Base-by-base conservation (phyloP, 2,888 invertebrate genomes). In the Spodoptera picta region DNA sequence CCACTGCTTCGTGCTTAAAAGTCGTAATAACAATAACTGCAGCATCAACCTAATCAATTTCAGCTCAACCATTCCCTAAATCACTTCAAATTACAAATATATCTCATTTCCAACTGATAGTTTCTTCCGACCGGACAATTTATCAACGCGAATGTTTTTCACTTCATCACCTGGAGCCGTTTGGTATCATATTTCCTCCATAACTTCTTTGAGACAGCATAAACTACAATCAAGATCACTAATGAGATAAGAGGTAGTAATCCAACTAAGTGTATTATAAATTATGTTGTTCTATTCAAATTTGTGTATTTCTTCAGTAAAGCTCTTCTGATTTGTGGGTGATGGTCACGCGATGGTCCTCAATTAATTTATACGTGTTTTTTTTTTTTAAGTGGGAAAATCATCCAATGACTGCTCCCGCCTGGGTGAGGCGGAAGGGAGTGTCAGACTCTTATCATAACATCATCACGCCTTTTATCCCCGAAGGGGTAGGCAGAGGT, bases 281-380 rank as follows among this genome's bases (percentile, higher is more conserved):
- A 71, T 77, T 61, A 67, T 53, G 48, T 55, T 70, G 50, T 70
- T 67, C 58, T 56, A 63, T 65, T 70, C 42, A 71, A 73, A 59
- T 55, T 43, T 59, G 55, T 58, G 46, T 63, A 64, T 65, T 63
- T 72, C 56, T 66, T 61, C 53, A 19, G 46, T 60, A 59, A 72
- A 63, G 48, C 57, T 75, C 72, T 67, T 73, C 44, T 77, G 68
- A 77, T 67, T 78, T 75, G 79, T 75, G 63, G 49, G 7, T 48
- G 47, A 55, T 61, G 41, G 60, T 56, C 76, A 77, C 79, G 69
- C 63, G 52, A 77, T 62, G 41, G 51, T 57, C 51, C 54, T 63
- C 53, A 59, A 54, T 63, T 60, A 51, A 61, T 64, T 71, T 72
- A 65, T 75, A 49, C 24, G 49, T 59, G 49, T 54, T n/a, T n/a